phyloP scores from a whole-genome alignment of 1,140 invertebrate genomes.

The Macrocentrus cingulum region DNA sequence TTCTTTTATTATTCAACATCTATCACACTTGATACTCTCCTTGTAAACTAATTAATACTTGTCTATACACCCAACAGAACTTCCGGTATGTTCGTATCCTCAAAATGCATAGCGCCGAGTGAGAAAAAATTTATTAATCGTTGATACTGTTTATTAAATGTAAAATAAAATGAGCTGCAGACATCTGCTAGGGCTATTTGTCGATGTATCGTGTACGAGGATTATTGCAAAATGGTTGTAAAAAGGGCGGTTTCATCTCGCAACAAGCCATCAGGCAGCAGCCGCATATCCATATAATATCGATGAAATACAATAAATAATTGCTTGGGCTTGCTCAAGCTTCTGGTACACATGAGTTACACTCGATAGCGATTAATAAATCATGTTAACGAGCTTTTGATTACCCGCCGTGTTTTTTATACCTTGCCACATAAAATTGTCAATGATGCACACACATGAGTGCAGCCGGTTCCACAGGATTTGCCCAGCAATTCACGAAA shows the following conservation, averaged over 20 bases:
- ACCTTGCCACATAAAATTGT: slow-evolving; percentile 40
- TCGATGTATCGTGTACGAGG: not conserved
- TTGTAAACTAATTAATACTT: too few relatives aligned
- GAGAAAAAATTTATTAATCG: slow-evolving; percentile 2
- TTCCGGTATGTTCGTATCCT: too few relatives aligned
- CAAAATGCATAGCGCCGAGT: not conserved
- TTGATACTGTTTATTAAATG: not conserved
- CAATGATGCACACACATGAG: slow-evolving; percentile 29
- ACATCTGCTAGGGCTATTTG: not conserved
- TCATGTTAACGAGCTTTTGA: slow-evolving; percentile 54
- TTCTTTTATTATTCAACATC: too few relatives aligned
- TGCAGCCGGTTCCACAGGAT: slow-evolving; percentile 17
- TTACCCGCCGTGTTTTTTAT: slow-evolving; percentile 39
- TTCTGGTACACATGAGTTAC: slow-evolving; percentile 6
- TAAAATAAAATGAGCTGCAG: slow-evolving; percentile 6
- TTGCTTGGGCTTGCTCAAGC: slow-evolving; percentile 27
- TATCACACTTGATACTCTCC: too few relatives aligned
- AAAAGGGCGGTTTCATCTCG: not conserved
- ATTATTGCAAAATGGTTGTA: not conserved
- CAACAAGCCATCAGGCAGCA: too few relatives aligned
- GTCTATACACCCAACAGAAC: too few relatives aligned
- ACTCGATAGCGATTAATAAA: slow-evolving; percentile 42
- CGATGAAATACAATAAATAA: slow-evolving; percentile 10
- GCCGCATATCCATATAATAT: too few relatives aligned
- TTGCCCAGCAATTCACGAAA: slow-evolving; percentile 9